A percentile compares a stretch with the other conserved stretches of the same genome.
Conservation (phyloP, 2,888 invertebrate species). For the Agrochola circellaris region DNA sequence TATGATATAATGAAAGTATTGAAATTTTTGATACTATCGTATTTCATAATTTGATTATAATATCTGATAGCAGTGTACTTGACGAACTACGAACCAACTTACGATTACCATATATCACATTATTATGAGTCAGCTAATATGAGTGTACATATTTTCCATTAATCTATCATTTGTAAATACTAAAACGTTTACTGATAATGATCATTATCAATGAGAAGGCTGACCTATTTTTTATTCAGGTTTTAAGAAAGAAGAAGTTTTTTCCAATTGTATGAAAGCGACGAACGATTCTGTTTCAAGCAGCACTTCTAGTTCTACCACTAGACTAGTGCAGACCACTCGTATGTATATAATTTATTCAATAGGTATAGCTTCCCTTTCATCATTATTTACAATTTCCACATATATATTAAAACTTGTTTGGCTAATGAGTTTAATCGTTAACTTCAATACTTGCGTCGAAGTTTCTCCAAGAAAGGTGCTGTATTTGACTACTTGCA, state of each 20-base stretch:
- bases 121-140: slow-evolving; percentile 17
- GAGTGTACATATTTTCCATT: slow-evolving; percentile 2
- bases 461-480: background rate
- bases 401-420: slow-evolving; percentile 20
- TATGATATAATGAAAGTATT: background rate
- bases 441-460: background rate
- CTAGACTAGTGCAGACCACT: background rate
- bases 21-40: background rate
- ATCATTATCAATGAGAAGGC: background rate
- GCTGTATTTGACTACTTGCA: slow-evolving; percentile 3
- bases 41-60: slow-evolving; percentile 2
- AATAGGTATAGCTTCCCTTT: background rate
- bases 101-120: slow-evolving; percentile 7
- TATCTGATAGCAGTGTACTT: slow-evolving; percentile 7
- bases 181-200: slow-evolving; percentile 19
- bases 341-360: too few relatives aligned
- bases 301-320: background rate
- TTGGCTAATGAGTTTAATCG: slow-evolving; percentile 15
- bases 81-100: background rate
- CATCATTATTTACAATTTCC: background rate
- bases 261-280: too few relatives aligned
- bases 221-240: background rate
- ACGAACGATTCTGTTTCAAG: background rate
- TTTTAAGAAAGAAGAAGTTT: too few relatives aligned
- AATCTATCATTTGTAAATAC: slow-evolving; percentile 12